These are phyloP conservation scores for Sebastolobus altivelis DNA, from an alignment of 2,797 vertebrate species.

Conservation along the genomic window DNA sequence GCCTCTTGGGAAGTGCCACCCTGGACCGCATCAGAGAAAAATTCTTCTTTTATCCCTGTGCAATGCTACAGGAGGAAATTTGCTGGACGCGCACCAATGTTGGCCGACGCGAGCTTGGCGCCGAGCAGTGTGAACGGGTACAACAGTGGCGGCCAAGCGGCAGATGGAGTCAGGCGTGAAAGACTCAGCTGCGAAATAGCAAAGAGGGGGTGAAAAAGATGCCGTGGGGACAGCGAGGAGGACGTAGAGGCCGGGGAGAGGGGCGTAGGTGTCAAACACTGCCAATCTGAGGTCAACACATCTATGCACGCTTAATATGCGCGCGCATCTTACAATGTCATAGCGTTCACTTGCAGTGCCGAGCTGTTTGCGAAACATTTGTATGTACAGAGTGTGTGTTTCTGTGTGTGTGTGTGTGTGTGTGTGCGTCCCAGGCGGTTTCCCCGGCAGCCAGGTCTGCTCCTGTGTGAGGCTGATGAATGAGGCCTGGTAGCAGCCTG, in stretches of 20 bases:
- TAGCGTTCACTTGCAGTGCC: constrained; percentile 3
- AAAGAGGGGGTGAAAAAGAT: constrained; percentile 32
- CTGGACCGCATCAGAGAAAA: constrained; percentile 22
- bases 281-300: background rate
- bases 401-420: background rate
- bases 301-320: background rate
- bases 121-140: constrained; percentile 32
- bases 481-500: constrained; percentile 68
- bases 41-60: constrained; percentile 1
- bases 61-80: constrained; percentile 32
- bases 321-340: background rate
- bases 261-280: constrained; percentile 6
- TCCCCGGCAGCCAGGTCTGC: constrained; percentile 58
- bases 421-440: constrained; percentile 53
- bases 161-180: constrained; percentile 70
- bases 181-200: constrained; percentile 55
- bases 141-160: constrained; percentile 40
- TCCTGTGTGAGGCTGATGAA: constrained; percentile 78
- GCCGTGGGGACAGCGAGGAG: constrained; percentile 8
- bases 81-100: constrained; percentile 40
- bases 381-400: constrained; percentile 19
- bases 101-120: constrained; percentile 40
- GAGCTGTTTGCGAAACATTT: constrained; percentile 20
- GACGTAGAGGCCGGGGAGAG: constrained; percentile 28
- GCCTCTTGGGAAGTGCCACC: constrained; percentile 31